phyloP scores from a whole-genome alignment of 2,797 vertebrate species.

The Semaprochilodus insignis region DNA sequence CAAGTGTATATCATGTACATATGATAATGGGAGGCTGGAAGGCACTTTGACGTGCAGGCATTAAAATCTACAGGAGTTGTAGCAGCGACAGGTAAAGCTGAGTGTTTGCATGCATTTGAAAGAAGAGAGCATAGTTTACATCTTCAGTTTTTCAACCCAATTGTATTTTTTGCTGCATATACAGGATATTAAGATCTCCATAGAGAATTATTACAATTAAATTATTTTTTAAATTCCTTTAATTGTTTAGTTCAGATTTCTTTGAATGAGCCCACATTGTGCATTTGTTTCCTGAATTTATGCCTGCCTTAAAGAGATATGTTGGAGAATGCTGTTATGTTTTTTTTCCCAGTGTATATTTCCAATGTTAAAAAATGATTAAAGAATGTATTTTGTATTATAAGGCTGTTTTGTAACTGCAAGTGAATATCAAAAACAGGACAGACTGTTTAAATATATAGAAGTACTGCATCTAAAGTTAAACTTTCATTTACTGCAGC shows the following conservation, averaged over 20 bases:
- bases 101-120: not conserved
- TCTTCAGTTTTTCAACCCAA: constrained; percentile 18
- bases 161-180: constrained; percentile 36
- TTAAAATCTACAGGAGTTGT: constrained; percentile 15
- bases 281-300: constrained; percentile 33
- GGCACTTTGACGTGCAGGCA: constrained; percentile 33
- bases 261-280: constrained; percentile 28
- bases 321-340: constrained; percentile 55
- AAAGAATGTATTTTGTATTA: constrained; percentile 86
- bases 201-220: constrained; percentile 56
- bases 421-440: not conserved
- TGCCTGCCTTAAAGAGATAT: constrained; percentile 69
- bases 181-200: constrained; percentile 37
- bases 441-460: not conserved
- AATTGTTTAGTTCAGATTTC: constrained; percentile 15
- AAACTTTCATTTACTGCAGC: not conserved
- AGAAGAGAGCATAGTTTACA: constrained; percentile 27
- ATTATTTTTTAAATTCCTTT: constrained; percentile 57
- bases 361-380: constrained; percentile 76
- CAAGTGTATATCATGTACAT: constrained; percentile 83
- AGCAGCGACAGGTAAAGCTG: constrained; percentile 11
- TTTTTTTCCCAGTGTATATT: constrained; percentile 66
- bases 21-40: constrained; percentile 59
- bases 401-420: constrained; percentile 22
- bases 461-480: not conserved